Evolutionary conservation across 2,797 vertebrate species (phyloP), one percentile per base, ranked within the genome.

Genomic region (Schizopygopsis pylzovi): DNA sequence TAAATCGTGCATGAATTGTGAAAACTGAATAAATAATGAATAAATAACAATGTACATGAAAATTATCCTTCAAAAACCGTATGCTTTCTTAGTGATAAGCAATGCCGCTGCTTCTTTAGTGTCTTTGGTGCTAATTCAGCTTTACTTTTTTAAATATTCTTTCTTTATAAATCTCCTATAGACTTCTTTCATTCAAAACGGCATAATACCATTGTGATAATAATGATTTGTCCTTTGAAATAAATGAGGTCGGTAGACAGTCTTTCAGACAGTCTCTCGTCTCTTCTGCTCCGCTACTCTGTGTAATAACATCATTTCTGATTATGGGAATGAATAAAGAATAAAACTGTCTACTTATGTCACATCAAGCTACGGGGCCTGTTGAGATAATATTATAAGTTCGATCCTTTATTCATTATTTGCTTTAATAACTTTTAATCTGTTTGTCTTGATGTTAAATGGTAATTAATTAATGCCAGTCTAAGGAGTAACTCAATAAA

Each of bases 171-270:
- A 13, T 75, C 52, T 59, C 16, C 12, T 75, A 61, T 6, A 33
- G 33, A 61, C 52, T 83, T 76, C 41, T 63, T 75, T 76, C 37
- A 1, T 41, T 61, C 25, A 73, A 61, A 71, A 22, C 41, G 4
- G 47, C n/a, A 84, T 77, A 77, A 78, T 49, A 41, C 33, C 15
- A 28, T 20, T 33, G 47, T n/a, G 56, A 45, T 63, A 45, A 79
- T 20, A 61, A 75, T 75, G 70, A 75, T 49, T 75, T 65, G 18
- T 75, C 41, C 56, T 39, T 83, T 75, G 82, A 83, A 83, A 83
- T 65, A 65, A n/a, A 11, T 49, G 70, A 76, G 20, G 54, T 47
- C 10, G 68, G 20, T 25, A 82, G 75, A 56, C 75, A 41, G 54
- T 41, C 4, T 79, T 61, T 84, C 13, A 49, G 81, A 84, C 43